Percentiles rank a stretch among this genome's conserved stretches.
Evolutionary conservation across 2,888 invertebrate genomes (phyloP).

Genomic region (Tetanocera ferruginea): DNA sequence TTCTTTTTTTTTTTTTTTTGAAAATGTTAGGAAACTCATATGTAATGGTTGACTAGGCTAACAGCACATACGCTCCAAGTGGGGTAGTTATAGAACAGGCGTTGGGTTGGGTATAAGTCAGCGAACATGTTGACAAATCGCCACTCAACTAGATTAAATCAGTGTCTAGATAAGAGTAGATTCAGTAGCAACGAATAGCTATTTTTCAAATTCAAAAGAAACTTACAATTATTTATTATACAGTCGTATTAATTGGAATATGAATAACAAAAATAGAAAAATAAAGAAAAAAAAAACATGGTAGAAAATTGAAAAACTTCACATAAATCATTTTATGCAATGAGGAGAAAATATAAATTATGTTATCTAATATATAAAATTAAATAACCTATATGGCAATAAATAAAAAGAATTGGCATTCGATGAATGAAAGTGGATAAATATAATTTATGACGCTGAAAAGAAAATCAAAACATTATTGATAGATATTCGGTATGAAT

Average conservation of each 20-base stretch:
- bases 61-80: not conserved
- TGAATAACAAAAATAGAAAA: constrained; percentile 25
- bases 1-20: constrained; percentile 16
- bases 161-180: constrained; percentile 36
- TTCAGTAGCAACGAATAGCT: constrained; percentile 6
- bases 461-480: not conserved
- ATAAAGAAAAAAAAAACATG: not conserved
- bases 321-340: constrained; percentile 38
- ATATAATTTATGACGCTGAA: not conserved
- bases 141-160: constrained; percentile 69
- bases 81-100: not conserved
- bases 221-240: not conserved
- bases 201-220: constrained; percentile 24
- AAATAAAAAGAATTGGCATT: constrained; percentile 30
- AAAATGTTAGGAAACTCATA: constrained; percentile 3
- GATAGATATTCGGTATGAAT: not conserved
- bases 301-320: constrained; percentile 26
- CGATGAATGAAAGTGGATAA: not conserved
- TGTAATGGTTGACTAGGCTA: not conserved
- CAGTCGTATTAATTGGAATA: constrained; percentile 40
- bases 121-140: constrained; percentile 61
- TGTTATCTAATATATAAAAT: constrained; percentile 11
- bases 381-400: constrained; percentile 28
- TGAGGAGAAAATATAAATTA: constrained; percentile 26
- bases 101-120: not conserved